Evolutionary conservation across 30 jellyfish, hydroid and myxozoan species (phyloP), one percentile per base, ranked within the genome.

Genomic region (Cassiopea andromeda): DNA sequence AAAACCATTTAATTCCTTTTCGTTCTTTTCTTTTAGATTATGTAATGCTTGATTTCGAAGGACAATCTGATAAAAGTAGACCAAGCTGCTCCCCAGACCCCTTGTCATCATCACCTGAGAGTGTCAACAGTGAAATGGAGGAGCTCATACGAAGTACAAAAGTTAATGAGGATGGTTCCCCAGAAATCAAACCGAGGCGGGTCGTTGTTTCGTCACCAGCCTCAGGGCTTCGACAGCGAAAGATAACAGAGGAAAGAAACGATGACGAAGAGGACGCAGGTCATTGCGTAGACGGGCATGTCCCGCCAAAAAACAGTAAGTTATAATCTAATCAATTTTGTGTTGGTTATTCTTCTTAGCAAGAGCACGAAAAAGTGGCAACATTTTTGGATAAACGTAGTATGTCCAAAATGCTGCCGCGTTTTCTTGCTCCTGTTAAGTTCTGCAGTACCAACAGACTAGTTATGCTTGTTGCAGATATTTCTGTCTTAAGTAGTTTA

Each of bases 31-130:
- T 64, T 49, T 1, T 60, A 89, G 97, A 81, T 66, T 89, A 89
- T 73, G 79, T 89, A 5, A 89, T 89, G 97, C 97, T 89, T 17
- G 97, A 89, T 61, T 4, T 89, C 16, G 46, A 44, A 5, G 64
- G 81, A 19, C 92, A 89, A 7, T 73, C 71, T 14, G 92, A 87
- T 18, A 91, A 71, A 49, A 44, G 5, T n/a, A 69, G 68, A 69
- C 18, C 18, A 7, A 47, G 44, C 43, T 8, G 14, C 7, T 47
- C 83, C 8, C 84, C 71, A 44, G 74, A 27, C 49, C 87, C 85
- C 8, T 46, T 44, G 45, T 87, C 92, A 46, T 74, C 92, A 50
- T 69, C 95, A 3, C 85, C 84, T 7, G 95, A 73, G 44, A 88
- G 86, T 44, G 86, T n/a, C 58, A 27, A 85, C 16, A 86, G 93